These are phyloP conservation scores for Sisor rabdophorus DNA, from an alignment of 2,113 vertebrate genomes.

Conservation along the genomic window DNA sequence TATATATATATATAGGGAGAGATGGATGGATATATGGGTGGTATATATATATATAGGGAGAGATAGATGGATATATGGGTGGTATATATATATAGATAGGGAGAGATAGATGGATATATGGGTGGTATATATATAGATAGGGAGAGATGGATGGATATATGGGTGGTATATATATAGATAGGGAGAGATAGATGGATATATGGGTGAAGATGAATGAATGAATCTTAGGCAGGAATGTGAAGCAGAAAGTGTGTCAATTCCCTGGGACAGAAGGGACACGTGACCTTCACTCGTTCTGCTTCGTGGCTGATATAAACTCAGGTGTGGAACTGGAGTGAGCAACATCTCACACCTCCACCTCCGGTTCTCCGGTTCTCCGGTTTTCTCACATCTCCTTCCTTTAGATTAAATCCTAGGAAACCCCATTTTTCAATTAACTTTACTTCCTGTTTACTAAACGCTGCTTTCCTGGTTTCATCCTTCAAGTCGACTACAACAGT, in stretches of 20 bases:
- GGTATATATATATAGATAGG: too few species aligned
- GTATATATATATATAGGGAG: too few species aligned
- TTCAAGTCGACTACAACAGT: not conserved
- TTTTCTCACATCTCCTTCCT: not conserved
- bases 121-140: too few species aligned
- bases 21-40: too few species aligned
- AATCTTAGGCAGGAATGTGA: not conserved
- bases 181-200: too few species aligned
- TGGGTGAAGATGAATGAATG: not conserved
- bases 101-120: too few species aligned
- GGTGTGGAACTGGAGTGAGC: not conserved
- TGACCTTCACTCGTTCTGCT: slow-evolving; percentile 33
- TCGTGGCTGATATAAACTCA: slow-evolving; percentile 1
- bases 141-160: too few species aligned
- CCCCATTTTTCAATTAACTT: not conserved
- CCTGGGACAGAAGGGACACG: slow-evolving; percentile 25
- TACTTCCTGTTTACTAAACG: not conserved
- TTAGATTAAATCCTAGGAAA: not conserved
- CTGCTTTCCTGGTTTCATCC: not conserved
- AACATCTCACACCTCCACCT: not conserved
- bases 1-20: too few species aligned
- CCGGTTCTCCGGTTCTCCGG: too few species aligned
- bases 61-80: too few species aligned
- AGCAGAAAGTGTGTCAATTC: slow-evolving; percentile 35
- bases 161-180: too few species aligned